Conservation (phyloP, 2,113 vertebrate genomes). For the Sporophila hypoxantha region DNA sequence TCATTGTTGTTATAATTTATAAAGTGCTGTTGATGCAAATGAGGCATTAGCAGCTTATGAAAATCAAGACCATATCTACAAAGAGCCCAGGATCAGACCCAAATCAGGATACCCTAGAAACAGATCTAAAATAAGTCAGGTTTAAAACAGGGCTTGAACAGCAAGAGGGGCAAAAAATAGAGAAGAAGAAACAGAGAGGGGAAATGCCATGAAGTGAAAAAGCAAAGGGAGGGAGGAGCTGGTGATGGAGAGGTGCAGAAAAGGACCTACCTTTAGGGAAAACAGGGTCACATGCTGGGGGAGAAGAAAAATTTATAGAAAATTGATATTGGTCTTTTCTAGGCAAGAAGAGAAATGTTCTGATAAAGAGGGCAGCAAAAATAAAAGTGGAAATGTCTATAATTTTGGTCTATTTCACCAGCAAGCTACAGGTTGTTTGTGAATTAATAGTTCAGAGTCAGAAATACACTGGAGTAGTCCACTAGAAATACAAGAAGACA, state of each 20-base stretch:
- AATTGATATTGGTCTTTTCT: neutral
- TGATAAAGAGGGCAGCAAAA: neutral
- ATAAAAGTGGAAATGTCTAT: neutral
- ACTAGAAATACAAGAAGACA: neutral
- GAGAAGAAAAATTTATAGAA: neutral
- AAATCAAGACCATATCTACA: constrained; percentile 19
- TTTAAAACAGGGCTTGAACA: neutral
- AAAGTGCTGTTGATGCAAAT: constrained; percentile 31
- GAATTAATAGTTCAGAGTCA: neutral
- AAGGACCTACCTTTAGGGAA: neutral
- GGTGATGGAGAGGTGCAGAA: neutral
- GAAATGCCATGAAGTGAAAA: neutral
- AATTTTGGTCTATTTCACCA: neutral
- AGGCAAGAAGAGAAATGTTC: neutral
- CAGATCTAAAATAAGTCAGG: neutral
- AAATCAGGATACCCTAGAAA: neutral
- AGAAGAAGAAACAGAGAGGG: neutral
- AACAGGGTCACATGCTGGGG: neutral
- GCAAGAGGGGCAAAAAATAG: neutral
- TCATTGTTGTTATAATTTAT: constrained; percentile 46
- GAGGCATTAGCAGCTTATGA: constrained; percentile 28
- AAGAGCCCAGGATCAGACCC: neutral
- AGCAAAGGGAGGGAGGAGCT: neutral
- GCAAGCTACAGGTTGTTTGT: neutral
- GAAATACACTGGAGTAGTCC: neutral